Evolutionary conservation across 2,797 vertebrate genomes (phyloP), one percentile per base, ranked within the genome.

Genomic region (Delichon dasypus): DNA sequence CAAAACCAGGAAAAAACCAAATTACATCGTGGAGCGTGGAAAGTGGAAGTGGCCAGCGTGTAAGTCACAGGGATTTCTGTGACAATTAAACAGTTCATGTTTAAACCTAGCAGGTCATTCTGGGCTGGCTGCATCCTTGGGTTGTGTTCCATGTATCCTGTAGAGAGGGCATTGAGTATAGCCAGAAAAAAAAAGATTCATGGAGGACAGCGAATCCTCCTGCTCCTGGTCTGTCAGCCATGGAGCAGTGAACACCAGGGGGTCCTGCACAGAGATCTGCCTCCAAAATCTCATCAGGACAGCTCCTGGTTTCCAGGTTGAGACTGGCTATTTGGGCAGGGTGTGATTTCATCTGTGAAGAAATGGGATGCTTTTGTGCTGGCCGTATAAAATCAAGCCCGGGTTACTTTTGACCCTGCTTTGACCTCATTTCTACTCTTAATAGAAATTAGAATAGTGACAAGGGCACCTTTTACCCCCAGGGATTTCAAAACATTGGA

Each of bases 1-100:
- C 19, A 9, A 25, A 25, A 36, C 25, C 54, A 25, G 30, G 16
- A 13, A 20, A 44, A 40, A 55, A 38, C 11, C 38, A 38, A 68
- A 5, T 29, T 1, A 6, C 17, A 10, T 2, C 5, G 0, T 1
- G n/a, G 27, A 11, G 14, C 0, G 25, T 10, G 68, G 17, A 26
- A 80, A 55, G 51, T 36, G 26, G 14, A 13, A 27, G 65, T 2
- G 20, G 21, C 4, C 22, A 4, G 68, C 1, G 44, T 61, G 70
- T 48, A 42, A 55, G 68, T 44, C 51, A 7, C 65, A 16, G 1
- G 1, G 11, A 9, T 73, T 32, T 14, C 40, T 45, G 57, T 18
- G 51, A 11, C 40, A 7, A 6, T 7, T 5, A 7, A 65, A 44
- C 5, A 29, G 18, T 0, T 50, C 12, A 0, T 19, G 45, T 30